These are phyloP conservation scores for Pycnomerus fuliginosus DNA, from an alignment of 2,888 invertebrate species.

Conservation along the genomic window DNA sequence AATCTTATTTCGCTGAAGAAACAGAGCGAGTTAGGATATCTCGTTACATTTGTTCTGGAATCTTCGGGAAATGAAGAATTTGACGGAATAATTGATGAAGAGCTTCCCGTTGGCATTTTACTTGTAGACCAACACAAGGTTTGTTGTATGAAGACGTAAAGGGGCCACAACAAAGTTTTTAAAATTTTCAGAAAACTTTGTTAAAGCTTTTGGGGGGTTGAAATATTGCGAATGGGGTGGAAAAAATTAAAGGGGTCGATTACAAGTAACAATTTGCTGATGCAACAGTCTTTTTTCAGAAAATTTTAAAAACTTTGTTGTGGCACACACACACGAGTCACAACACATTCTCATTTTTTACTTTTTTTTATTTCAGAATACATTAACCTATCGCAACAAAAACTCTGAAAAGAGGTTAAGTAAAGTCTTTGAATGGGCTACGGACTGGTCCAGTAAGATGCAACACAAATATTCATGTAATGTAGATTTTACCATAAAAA, in stretches of 20 bases:
- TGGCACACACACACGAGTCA: too few relatives aligned
- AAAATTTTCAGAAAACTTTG: too few relatives aligned
- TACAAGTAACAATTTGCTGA: too few relatives aligned
- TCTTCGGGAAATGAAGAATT: too few relatives aligned
- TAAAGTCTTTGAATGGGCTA: conserved; percentile 68
- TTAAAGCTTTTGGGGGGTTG: too few relatives aligned
- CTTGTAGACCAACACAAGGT: conserved; percentile 5
- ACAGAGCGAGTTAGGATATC: conserved; percentile 63
- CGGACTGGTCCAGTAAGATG: too few relatives aligned
- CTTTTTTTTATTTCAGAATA: conserved; percentile 50
- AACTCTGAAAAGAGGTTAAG: conserved; percentile 65
- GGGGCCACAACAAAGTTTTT: too few relatives aligned
- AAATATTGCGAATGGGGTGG: too few relatives aligned
- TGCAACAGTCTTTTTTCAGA: too few relatives aligned
- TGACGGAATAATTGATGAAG: conserved; percentile 14
- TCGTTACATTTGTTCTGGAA: conserved; percentile 42
- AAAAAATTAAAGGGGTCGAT: too few relatives aligned
- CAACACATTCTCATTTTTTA: background rate
- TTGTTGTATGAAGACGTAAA: too few relatives aligned
- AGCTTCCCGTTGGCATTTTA: conserved; percentile 18
- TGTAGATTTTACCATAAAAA: conserved; percentile 77
- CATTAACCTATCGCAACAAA: conserved; percentile 70
- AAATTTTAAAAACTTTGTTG: too few relatives aligned
- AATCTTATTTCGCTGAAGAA: conserved; percentile 75
- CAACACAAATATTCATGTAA: conserved; percentile 48